Conservation (phyloP, 1,140 invertebrate genomes). For the Orussus abietinus region DNA sequence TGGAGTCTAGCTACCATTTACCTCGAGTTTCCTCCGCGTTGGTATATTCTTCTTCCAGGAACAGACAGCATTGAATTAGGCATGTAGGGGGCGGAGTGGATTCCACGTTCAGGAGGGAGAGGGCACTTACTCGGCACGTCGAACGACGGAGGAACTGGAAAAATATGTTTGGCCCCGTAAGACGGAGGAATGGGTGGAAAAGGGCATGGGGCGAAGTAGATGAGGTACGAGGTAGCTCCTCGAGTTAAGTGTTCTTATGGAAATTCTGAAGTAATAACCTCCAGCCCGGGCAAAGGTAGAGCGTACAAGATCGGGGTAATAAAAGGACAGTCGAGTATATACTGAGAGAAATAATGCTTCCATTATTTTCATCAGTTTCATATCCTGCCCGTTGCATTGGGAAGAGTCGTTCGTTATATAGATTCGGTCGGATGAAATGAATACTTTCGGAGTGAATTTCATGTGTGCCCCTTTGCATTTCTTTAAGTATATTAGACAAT, state of each 20-base stretch:
- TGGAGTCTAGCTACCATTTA: too few species aligned
- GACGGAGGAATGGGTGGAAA: neutral
- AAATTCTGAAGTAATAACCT: slow-evolving; percentile 47
- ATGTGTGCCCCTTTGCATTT: too few species aligned
- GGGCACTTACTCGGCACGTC: slow-evolving; percentile 23
- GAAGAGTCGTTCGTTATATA: too few species aligned
- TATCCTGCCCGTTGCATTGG: too few species aligned
- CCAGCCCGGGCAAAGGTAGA: slow-evolving; percentile 20
- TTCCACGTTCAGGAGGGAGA: slow-evolving; percentile 15
- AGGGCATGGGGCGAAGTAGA: slow-evolving; percentile 1
- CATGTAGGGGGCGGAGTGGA: slow-evolving; percentile 35
- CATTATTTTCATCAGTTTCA: too few species aligned
- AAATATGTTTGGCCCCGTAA: slow-evolving; percentile 37
- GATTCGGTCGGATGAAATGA: too few species aligned
- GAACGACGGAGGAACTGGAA: slow-evolving; percentile 33
- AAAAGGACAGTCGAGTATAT: too few species aligned
- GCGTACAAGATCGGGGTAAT: slow-evolving; percentile 27
- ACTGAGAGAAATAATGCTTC: too few species aligned
- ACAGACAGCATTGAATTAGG: slow-evolving; percentile 37
- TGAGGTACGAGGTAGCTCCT: slow-evolving; percentile 14
- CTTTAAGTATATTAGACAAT: too few species aligned
- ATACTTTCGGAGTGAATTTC: too few species aligned
- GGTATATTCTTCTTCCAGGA: too few species aligned
- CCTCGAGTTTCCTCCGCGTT: too few species aligned
- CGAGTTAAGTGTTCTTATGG: slow-evolving; percentile 40